A percentile compares a stretch with the other conserved stretches of the same genome.
phyloP scores from a whole-genome alignment of 2,113 vertebrate species.

The Syrrhaptes paradoxus region DNA sequence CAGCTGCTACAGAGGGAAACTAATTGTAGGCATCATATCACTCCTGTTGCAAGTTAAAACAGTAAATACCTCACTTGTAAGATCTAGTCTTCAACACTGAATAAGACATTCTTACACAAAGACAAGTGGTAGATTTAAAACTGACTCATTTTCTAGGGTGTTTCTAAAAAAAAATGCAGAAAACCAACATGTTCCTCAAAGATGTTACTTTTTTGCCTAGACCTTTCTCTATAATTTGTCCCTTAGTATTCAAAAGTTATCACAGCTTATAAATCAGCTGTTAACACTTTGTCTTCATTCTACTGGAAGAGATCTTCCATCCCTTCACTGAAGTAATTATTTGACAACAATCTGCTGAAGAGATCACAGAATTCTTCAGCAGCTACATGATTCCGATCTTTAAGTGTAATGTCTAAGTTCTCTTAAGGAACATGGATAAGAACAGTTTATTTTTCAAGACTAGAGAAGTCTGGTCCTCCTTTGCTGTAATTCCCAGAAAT shows the following conservation, averaged over 20 bases:
- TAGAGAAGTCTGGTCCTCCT: conserved; percentile 95
- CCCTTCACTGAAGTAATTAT: neutral
- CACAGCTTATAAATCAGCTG: neutral
- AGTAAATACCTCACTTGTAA: neutral
- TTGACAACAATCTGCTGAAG: neutral
- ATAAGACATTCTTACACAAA: neutral
- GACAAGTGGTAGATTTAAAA: neutral
- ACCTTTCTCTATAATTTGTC: neutral
- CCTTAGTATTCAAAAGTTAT: neutral
- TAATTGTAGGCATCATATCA: neutral
- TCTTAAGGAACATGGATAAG: neutral
- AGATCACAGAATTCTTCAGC: conserved; percentile 10
- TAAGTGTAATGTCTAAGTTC: neutral
- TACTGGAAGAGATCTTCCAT: neutral
- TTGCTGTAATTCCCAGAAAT: conserved; percentile 96
- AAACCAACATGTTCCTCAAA: neutral
- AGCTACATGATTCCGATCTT: conserved; percentile 2
- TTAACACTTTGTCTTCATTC: neutral
- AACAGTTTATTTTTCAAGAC: conserved; percentile 78
- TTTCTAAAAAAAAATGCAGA: neutral
- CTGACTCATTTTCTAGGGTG: neutral
- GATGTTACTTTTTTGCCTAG: neutral
- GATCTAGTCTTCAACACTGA: neutral
- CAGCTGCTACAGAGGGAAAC: neutral
- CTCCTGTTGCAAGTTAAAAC: neutral